A percentile compares a stretch with the other conserved stretches of the same genome.
phyloP scores from a whole-genome alignment of 1,140 invertebrate species.

The Drosophila pallidifrons region DNA sequence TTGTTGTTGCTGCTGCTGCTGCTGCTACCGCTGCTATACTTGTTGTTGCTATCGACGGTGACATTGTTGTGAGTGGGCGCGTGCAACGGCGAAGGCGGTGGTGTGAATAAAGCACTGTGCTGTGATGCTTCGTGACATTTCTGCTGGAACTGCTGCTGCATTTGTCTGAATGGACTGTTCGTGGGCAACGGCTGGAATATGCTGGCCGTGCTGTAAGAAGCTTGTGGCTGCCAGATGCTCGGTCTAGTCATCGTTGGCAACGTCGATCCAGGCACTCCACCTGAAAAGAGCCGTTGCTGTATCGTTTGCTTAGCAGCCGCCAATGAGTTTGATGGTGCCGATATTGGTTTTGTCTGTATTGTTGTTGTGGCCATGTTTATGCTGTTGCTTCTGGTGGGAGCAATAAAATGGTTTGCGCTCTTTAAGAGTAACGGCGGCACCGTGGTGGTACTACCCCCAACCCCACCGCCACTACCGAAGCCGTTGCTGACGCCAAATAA shows the following conservation, averaged over 20 bases:
- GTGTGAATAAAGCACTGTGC: constrained; percentile 54
- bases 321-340: constrained; percentile 49
- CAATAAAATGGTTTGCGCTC: constrained; percentile 55
- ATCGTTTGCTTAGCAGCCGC: constrained; percentile 75
- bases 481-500: constrained; percentile 74
- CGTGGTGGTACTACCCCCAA: constrained; percentile 31
- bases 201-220: constrained; percentile 62
- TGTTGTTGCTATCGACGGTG: constrained; percentile 25
- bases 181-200: constrained; percentile 63
- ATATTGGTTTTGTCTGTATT: constrained; percentile 37
- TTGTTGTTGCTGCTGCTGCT: constrained; percentile 52
- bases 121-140: constrained; percentile 45
- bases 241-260: constrained; percentile 18
- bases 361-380: constrained; percentile 15
- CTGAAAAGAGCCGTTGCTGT: constrained; percentile 70
- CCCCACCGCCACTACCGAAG: constrained; percentile 48
- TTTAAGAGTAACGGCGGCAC: constrained; percentile 29
- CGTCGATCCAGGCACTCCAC: constrained; percentile 31
- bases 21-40: constrained; percentile 27
- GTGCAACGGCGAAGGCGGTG: constrained; percentile 63
- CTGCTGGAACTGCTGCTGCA: constrained; percentile 70
- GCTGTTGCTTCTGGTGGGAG: constrained; percentile 6
- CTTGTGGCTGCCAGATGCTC: constrained; percentile 65
- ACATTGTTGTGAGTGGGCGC: constrained; percentile 42
- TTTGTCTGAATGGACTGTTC: constrained; percentile 49